Conservation (phyloP, 1,140 invertebrate genomes). For the Lucilia cuprina region DNA sequence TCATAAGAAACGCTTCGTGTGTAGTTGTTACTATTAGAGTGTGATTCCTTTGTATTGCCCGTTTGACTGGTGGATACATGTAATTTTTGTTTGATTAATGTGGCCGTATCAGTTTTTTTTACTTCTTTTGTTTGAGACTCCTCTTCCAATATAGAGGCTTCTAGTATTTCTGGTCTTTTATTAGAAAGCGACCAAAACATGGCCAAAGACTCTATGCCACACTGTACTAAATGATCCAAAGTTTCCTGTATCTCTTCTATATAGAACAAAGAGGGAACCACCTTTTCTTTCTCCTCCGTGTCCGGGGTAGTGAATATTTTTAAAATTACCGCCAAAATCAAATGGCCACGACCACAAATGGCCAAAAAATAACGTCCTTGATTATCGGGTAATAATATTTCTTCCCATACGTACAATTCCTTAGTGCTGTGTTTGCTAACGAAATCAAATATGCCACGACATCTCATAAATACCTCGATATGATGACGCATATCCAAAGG, state of each 20-base stretch:
- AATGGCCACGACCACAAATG: constrained; percentile 74
- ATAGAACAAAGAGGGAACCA: constrained; percentile 62
- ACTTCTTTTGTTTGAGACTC: constrained; percentile 40
- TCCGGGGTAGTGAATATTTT: constrained; percentile 70
- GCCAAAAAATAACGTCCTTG: constrained; percentile 73
- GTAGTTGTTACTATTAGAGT: background rate
- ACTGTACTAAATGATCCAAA: constrained; percentile 71
- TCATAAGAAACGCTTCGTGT: constrained; percentile 40
- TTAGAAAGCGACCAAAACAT: constrained; percentile 70
- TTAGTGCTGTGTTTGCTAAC: constrained; percentile 71
- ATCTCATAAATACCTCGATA: constrained; percentile 73
- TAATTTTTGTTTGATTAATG: constrained; percentile 66
- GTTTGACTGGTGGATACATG: constrained; percentile 46
- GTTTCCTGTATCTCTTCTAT: constrained; percentile 76
- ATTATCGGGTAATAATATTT: constrained; percentile 68
- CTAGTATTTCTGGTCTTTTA: constrained; percentile 63
- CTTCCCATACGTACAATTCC: constrained; percentile 78
- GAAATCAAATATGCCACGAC: constrained; percentile 73
- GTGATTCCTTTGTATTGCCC: background rate
- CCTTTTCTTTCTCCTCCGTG: constrained; percentile 47
- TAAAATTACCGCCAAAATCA: constrained; percentile 75
- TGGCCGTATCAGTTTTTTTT: constrained; percentile 61
- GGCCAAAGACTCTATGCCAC: constrained; percentile 69
- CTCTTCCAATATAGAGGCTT: constrained; percentile 45
- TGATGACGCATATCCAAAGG: constrained; percentile 74